Evolutionary conservation across 2,797 vertebrate species (phyloP), one percentile per base, ranked within the genome.

Genomic region (Rachycentron canadum): DNA sequence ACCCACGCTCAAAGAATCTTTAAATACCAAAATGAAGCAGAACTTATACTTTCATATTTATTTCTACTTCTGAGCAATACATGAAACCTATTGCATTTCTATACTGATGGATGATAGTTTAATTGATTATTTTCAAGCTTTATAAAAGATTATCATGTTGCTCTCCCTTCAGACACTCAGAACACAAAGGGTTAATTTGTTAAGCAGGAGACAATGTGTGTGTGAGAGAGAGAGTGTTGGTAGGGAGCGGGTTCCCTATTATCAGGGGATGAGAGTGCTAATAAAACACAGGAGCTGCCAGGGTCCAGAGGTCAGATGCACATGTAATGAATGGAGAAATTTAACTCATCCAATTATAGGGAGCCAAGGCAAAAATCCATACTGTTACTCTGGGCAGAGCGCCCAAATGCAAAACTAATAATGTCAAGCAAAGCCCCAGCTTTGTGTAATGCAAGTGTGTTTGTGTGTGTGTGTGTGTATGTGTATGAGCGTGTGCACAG

Each of bases 291-390:
- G 96, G 96, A 95, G 96, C 96, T 96, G 95, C 93, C 82, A 93
- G 94, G 96, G 96, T 97, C 90, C 95, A 95, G 94, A 96, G 96
- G 96, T 97, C 96, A 97, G 91, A 92, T 95, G 95, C 94, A 96
- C 96, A 97, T 97, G 97, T 99, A 98, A 99, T 98, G 97, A 98
- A 98, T 97, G 97, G 96, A 98, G 97, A 98, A 98, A 98, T 98
- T 97, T 97, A 97, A 98, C 97, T 97, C 96, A 97, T 98, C 97
- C 96, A 98, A 98, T 99, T 99, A 98, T 96, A 97, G 96, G 95
- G 88, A 94, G 93, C 90, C 93, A 95, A 94, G 95, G 95, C 94
- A 95, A 97, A 98, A 98, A 98, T 97, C 97, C 96, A 98, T 98
- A 98, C 96, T 95, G 96, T 96, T 97, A 97, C 95, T 96, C 96